Evolutionary conservation across 2,797 vertebrate species (phyloP).

Genomic region (Oryzias dopingdopingensis): DNA sequence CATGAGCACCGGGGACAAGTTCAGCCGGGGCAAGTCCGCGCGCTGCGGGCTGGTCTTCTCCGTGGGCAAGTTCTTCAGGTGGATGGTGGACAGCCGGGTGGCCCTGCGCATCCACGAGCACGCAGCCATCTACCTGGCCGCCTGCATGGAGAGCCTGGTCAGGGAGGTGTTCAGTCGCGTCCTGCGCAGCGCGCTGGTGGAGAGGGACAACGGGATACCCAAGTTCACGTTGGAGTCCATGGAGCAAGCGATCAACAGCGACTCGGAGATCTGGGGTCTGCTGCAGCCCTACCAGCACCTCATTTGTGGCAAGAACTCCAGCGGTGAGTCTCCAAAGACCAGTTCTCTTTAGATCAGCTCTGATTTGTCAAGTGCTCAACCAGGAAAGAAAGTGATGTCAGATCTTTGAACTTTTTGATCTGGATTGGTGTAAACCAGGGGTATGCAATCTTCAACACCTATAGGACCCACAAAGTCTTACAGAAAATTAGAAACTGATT

Average conservation of each 20-base stretch:
- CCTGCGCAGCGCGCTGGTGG: slow-evolving; percentile 74
- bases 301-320: slow-evolving; percentile 83
- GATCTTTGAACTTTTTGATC: too few relatives aligned
- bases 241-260: slow-evolving; percentile 79
- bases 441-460: too few relatives aligned
- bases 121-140: slow-evolving; percentile 81
- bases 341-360: neutral
- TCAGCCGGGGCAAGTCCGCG: slow-evolving; percentile 78
- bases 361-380: too few relatives aligned
- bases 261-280: slow-evolving; percentile 83
- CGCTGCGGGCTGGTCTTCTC: slow-evolving; percentile 81
- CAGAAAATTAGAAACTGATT: too few relatives aligned
- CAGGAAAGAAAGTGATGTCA: too few relatives aligned
- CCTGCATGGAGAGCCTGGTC: slow-evolving; percentile 81
- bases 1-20: slow-evolving; percentile 80
- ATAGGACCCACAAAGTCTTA: too few relatives aligned
- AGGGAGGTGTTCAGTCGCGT: slow-evolving; percentile 76
- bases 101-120: slow-evolving; percentile 81
- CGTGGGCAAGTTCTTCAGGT: slow-evolving; percentile 83
- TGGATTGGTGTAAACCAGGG: too few relatives aligned
- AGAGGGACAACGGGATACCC: slow-evolving; percentile 77
- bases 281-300: slow-evolving; percentile 83
- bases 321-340: slow-evolving; percentile 67
- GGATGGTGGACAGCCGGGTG: slow-evolving; percentile 84
- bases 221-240: slow-evolving; percentile 77